Conservation (phyloP, 2,888 invertebrate species). For the Hemaris fuciformis region DNA sequence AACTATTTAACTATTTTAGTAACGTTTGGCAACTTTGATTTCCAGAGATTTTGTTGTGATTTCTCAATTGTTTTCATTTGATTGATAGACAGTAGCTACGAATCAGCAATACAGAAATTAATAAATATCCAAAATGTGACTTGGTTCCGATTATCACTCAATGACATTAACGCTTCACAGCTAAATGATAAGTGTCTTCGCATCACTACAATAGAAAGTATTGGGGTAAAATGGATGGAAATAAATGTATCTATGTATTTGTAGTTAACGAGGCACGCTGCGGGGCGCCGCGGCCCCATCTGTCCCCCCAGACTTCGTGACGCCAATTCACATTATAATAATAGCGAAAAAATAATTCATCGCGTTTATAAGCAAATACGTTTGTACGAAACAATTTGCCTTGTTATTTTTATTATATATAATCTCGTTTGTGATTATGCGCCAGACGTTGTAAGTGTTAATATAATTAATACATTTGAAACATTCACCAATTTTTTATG, state of each 20-base stretch:
- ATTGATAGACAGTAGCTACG: no score
- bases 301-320: conserved; percentile 64
- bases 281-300: conserved; percentile 61
- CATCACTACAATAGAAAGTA: conserved; percentile 60
- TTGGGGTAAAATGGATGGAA: conserved; percentile 79
- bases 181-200: conserved; percentile 63
- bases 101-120: no score
- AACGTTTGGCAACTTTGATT: no score
- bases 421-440: neutral
- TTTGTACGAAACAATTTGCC: neutral
- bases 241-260: conserved; percentile 70
- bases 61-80: no score
- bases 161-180: conserved; percentile 29
- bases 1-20: no score
- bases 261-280: conserved; percentile 68
- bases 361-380: conserved; percentile 21
- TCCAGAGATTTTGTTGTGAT: no score
- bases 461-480: neutral
- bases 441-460: neutral
- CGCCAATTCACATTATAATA: conserved; percentile 61
- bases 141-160: neutral
- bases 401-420: neutral
- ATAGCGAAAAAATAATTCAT: conserved; percentile 40
- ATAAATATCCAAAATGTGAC: neutral
- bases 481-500: no score